These are phyloP conservation scores for Thalassarche chlororhynchos DNA, from an alignment of 2,113 vertebrate species.

Conservation along the genomic window DNA sequence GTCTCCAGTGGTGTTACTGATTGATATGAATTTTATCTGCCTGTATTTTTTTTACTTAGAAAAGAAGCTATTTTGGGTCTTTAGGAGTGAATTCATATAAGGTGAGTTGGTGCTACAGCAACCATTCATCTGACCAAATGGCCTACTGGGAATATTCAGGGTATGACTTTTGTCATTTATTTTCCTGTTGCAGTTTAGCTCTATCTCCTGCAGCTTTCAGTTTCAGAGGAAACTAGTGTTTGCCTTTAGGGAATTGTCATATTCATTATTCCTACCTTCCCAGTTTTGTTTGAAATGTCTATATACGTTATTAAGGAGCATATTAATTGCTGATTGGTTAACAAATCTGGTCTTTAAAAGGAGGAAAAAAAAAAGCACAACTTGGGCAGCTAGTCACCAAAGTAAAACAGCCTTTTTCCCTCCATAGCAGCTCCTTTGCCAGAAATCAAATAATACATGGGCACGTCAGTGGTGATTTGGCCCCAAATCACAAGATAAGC, in stretches of 20 bases:
- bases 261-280: neutral
- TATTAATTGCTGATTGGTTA: neutral
- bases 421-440: neutral
- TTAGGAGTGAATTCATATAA: neutral
- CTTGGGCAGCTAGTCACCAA: neutral
- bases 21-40: neutral
- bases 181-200: neutral
- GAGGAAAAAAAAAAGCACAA: neutral
- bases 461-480: neutral
- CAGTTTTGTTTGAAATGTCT: neutral
- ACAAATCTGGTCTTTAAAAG: neutral
- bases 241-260: neutral
- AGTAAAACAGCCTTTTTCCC: neutral
- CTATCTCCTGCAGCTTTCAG: neutral
- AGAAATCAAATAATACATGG: neutral
- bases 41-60: neutral
- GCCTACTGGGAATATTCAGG: neutral
- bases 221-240: neutral
- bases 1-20: neutral
- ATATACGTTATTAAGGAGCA: neutral
- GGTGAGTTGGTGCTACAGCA: neutral
- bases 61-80: neutral
- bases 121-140: neutral
- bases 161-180: neutral
- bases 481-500: neutral